These are phyloP conservation scores for Lepus townsendii DNA, from an alignment of 2,797 vertebrate species.

Conservation along the genomic window DNA sequence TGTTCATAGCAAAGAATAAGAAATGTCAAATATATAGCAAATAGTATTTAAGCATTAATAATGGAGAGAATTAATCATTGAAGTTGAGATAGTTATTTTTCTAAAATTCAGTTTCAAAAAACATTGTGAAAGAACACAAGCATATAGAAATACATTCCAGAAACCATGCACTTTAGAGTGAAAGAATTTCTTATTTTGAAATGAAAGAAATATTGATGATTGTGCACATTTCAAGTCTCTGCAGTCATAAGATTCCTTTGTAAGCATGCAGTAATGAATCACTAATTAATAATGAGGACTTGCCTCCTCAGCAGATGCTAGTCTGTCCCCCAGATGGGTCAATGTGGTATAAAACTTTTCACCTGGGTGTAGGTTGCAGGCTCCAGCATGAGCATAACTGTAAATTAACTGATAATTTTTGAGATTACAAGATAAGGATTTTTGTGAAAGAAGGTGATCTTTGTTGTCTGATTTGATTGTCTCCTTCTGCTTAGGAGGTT, in stretches of 20 bases:
- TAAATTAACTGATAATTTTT: conserved; percentile 20
- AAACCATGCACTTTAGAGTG: conserved; percentile 47
- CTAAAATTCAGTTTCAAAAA: not conserved
- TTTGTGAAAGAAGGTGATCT: conserved; percentile 55
- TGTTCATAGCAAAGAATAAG: not conserved
- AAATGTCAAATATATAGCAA: conserved; percentile 1
- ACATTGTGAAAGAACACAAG: not conserved
- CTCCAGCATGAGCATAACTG: not conserved
- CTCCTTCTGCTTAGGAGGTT: conserved; percentile 28
- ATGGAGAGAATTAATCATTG: not conserved
- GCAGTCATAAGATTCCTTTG: conserved; percentile 57
- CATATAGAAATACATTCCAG: not conserved
- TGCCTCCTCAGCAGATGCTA: conserved; percentile 78
- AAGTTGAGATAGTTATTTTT: conserved; percentile 5
- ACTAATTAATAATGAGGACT: conserved; percentile 78
- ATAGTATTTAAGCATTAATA: not conserved
- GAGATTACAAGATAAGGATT: conserved; percentile 22
- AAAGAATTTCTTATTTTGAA: conserved; percentile 60
- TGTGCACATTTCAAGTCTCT: conserved; percentile 60
- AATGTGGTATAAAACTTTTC: conserved; percentile 48
- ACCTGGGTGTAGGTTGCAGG: not conserved
- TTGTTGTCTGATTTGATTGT: conserved; percentile 33
- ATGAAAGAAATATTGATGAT: conserved; percentile 69
- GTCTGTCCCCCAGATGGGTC: conserved; percentile 31
- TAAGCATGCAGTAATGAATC: conserved; percentile 74